Evolutionary conservation across 2,888 invertebrate genomes (phyloP).

Genomic region (Apoda limacodes): DNA sequence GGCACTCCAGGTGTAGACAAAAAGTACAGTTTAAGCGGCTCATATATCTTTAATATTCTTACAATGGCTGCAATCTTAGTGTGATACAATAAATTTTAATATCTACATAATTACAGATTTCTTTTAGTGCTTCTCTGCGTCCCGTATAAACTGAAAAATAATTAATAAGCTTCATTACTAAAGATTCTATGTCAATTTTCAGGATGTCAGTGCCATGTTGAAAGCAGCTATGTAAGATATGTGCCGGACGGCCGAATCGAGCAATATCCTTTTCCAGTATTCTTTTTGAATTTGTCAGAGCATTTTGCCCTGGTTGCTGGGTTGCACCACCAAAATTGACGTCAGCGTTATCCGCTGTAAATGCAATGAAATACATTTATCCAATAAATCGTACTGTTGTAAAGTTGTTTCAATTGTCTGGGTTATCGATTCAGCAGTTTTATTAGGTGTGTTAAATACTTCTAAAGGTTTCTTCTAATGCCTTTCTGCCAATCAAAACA

Average conservation of each 20-base stretch:
- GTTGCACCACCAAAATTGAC: constrained; percentile 28
- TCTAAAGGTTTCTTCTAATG: too few relatives aligned
- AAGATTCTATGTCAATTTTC: constrained; percentile 4
- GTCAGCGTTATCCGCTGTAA: constrained; percentile 28
- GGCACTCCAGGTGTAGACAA: too few relatives aligned
- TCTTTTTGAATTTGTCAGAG: constrained; percentile 20
- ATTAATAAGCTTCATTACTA: constrained; percentile 18
- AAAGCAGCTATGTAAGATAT: constrained; percentile 22
- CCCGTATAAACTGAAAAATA: constrained; percentile 21
- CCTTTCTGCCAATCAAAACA: too few relatives aligned
- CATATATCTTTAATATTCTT: too few relatives aligned
- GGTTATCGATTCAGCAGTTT: too few relatives aligned
- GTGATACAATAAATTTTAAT: too few relatives aligned
- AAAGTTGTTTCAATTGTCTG: too few relatives aligned
- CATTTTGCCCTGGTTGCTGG: constrained; percentile 17
- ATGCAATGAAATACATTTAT: constrained; percentile 13
- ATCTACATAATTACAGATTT: constrained; percentile 16
- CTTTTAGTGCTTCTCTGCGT: constrained; percentile 19
- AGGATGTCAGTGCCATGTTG: constrained; percentile 20
- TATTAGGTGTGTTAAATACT: too few relatives aligned
- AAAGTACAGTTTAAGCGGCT: too few relatives aligned
- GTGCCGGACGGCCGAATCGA: constrained; percentile 23
- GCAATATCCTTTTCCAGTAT: constrained; percentile 18
- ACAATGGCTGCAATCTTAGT: too few relatives aligned
- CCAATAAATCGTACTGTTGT: not conserved